Conservation (phyloP, 2,888 invertebrate species). For the Hyposoter dolosus region DNA sequence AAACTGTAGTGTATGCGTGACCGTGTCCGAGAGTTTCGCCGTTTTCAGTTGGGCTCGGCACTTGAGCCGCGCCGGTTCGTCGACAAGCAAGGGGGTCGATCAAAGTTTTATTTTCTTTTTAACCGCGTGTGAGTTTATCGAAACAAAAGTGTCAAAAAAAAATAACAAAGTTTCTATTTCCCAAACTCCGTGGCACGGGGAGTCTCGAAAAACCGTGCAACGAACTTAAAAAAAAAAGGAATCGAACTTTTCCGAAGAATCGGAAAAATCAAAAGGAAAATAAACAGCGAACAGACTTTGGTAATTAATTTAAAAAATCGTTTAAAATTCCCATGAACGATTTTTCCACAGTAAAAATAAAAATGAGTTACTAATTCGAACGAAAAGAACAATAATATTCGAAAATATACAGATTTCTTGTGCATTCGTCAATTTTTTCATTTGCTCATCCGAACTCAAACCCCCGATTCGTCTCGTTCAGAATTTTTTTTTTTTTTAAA, state of each 20-base stretch:
- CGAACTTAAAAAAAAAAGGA: not conserved
- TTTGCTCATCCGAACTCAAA: not conserved
- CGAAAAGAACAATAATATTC: not conserved
- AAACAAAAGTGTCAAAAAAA: conserved; percentile 16
- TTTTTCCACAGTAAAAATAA: not conserved
- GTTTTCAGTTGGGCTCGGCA: conserved; percentile 79
- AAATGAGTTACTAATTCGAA: not conserved
- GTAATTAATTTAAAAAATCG: conserved; percentile 24
- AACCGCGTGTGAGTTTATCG: not conserved
- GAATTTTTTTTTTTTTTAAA: not conserved
- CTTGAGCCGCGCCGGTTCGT: conserved; percentile 76
- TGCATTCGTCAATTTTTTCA: not conserved
- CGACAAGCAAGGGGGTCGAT: conserved; percentile 35
- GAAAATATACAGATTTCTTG: not conserved
- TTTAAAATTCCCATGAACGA: not conserved
- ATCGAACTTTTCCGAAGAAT: not conserved
- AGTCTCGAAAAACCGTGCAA: not conserved
- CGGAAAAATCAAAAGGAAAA: not conserved
- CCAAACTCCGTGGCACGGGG: not conserved
- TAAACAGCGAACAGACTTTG: not conserved
- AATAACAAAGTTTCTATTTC: not conserved
- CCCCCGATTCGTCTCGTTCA: not conserved
- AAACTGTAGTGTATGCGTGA: not conserved
- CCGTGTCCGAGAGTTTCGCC: conserved; percentile 39
- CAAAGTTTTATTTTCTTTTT: not conserved